Evolutionary conservation across 2,797 vertebrate genomes (phyloP), one percentile per base, ranked within the genome.

Genomic region (Ibycter americanus): DNA sequence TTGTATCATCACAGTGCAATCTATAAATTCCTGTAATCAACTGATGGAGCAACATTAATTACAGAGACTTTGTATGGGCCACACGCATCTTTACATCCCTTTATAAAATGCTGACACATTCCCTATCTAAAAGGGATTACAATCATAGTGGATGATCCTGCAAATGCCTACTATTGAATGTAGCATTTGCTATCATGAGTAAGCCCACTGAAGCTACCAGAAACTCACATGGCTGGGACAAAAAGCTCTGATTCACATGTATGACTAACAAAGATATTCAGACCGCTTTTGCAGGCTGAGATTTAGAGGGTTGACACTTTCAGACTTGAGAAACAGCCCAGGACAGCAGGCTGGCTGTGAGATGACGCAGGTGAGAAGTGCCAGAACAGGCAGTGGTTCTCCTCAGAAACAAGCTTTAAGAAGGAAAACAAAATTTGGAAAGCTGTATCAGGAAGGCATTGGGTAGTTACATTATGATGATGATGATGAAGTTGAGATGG

Each of bases 91-190:
- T 96, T 93, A 91, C 79, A 77, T 86, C 62, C 62, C 51, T 83
- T 83, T 96, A 86, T 91, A 91, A 93, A 94, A 78, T 40, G 91
- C 96, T 95, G 94, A 91, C 85, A 78, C 65, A 47, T 68, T 89
- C 71, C 71, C 78, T 68, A 51, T 92, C 67, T 83, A 81, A 77
- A 93, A 87, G 65, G 66, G 84, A 90, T 95, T 93, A 94, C 79
- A 92, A n/a, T 83, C 55, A 68, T 78, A 88, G 63, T 77, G 90
- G 88, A 92, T 78, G 70, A 94, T 92, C 72, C 87, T 92, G 84
- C 72, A 95, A 91, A 94, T 81, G 63, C 90, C 62, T 44, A 6
- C 90, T 89, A 81, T 54, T 94, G 92, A 94, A 82, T 10, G 32
- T 15, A 86, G 76, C 66, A 56, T 93, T 96, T 86, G 62, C 82